Percentiles rank a stretch among this genome's conserved stretches.
Evolutionary conservation across 2,888 invertebrate genomes (phyloP).

Genomic region (Lepetodrilus schrolli): DNA sequence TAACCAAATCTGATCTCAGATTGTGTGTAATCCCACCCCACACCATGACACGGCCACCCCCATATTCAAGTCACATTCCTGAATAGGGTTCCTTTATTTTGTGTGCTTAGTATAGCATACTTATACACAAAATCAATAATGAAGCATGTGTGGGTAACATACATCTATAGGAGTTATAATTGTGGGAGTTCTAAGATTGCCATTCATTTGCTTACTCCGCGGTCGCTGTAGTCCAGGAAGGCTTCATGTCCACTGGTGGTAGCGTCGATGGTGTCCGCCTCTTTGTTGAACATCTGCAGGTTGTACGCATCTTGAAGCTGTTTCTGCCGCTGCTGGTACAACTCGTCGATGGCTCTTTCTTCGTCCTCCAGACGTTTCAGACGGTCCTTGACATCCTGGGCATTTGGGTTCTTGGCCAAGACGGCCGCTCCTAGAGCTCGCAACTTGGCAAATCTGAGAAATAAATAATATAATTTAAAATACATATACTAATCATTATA

Average conservation of each 20-base stretch:
- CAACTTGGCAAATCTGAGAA: slow-evolving; percentile 67
- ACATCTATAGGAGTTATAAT: too few species aligned
- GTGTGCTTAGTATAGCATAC: too few species aligned
- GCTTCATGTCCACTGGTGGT: slow-evolving; percentile 94
- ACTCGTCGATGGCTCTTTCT: slow-evolving; percentile 83
- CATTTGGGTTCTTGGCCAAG: slow-evolving; percentile 81
- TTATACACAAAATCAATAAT: too few species aligned
- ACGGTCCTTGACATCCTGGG: slow-evolving; percentile 81
- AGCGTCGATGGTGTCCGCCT: slow-evolving; percentile 97
- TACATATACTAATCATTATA: too few species aligned
- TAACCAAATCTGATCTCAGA: too few species aligned
- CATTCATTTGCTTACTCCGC: slow-evolving; percentile 91
- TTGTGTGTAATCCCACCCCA: too few species aligned
- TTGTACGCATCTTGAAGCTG: slow-evolving; percentile 91
- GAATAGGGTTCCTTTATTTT: too few species aligned
- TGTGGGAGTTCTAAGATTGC: too few species aligned
- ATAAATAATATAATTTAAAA: too few species aligned
- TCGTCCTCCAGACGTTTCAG: slow-evolving; percentile 84
- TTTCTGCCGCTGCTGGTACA: slow-evolving; percentile 90
- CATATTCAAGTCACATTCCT: too few species aligned
- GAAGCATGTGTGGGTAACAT: too few species aligned
- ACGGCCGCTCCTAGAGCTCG: slow-evolving; percentile 79
- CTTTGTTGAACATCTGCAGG: slow-evolving; percentile 92
- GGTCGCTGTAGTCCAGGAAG: slow-evolving; percentile 89
- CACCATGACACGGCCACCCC: too few species aligned